phyloP scores from a whole-genome alignment of 2,888 invertebrate species.

The Calliphora vomitoria region DNA sequence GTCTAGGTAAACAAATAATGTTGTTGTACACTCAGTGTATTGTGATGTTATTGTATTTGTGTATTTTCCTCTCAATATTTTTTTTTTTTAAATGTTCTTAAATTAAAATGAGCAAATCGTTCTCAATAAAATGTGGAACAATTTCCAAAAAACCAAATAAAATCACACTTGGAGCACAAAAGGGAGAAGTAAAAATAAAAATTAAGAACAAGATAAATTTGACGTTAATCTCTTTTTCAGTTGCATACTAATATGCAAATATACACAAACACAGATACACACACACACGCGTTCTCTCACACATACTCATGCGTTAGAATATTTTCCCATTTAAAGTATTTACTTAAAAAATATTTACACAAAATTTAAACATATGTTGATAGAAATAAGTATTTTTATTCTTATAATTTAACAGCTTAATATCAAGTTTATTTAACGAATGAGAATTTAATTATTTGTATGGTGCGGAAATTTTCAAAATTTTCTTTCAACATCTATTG shows the following conservation, averaged over 20 bases:
- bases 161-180: neutral
- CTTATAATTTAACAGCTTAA: neutral
- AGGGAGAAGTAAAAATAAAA: neutral
- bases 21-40: neutral
- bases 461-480: neutral
- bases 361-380: conserved; percentile 11
- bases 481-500: conserved; percentile 39
- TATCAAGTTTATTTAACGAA: neutral
- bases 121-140: conserved; percentile 31
- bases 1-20: conserved; percentile 56
- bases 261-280: neutral
- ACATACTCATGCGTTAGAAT: neutral
- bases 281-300: neutral
- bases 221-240: conserved; percentile 5
- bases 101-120: conserved; percentile 19
- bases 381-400: neutral
- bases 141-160: neutral
- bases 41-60: conserved; percentile 10
- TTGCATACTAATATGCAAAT: neutral
- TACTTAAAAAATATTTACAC: neutral
- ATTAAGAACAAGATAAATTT: neutral
- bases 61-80: conserved; percentile 24
- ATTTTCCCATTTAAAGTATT: conserved; percentile 18
- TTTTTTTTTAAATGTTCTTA: neutral
- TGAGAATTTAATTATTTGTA: neutral